Evolutionary conservation across 1,140 invertebrate species (phyloP).

Genomic region (Micrasema longulum): DNA sequence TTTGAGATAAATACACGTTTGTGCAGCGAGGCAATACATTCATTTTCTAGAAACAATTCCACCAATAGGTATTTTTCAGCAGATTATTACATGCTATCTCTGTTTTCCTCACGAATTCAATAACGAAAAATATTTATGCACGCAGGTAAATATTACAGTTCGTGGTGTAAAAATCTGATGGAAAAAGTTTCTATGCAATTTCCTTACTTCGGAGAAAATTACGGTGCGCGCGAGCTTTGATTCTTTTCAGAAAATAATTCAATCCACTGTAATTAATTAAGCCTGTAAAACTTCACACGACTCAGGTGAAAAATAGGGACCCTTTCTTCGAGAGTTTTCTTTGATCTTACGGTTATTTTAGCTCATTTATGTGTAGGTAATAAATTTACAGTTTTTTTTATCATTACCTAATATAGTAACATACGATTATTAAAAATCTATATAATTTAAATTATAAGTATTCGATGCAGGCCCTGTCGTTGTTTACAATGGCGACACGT

Average conservation of each 20-base stretch:
- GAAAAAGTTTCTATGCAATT: constrained; percentile 27
- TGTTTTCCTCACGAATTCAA: constrained; percentile 4
- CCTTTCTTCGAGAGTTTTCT: too few relatives aligned
- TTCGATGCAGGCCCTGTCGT: too few relatives aligned
- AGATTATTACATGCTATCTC: background rate
- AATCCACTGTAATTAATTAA: constrained; percentile 1
- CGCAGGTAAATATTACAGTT: background rate
- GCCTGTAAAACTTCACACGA: background rate
- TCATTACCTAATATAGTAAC: too few relatives aligned
- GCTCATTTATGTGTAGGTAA: too few relatives aligned
- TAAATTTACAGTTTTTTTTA: too few relatives aligned
- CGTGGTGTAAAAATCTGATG: background rate
- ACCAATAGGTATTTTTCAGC: background rate
- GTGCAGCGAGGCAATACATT: background rate
- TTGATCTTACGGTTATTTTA: too few relatives aligned
- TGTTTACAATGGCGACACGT: too few relatives aligned
- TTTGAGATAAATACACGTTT: constrained; percentile 22
- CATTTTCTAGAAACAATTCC: background rate
- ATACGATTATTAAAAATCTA: too few relatives aligned
- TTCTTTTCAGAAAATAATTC: constrained; percentile 4
- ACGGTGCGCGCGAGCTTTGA: background rate
- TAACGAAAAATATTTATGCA: constrained; percentile 10
- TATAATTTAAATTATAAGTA: too few relatives aligned
- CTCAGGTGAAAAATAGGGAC: background rate
- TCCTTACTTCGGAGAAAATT: background rate